A percentile compares a stretch with the other conserved stretches of the same genome.
Evolutionary conservation across 2,888 invertebrate genomes (phyloP).

Genomic region (Limnephilus lunatus): DNA sequence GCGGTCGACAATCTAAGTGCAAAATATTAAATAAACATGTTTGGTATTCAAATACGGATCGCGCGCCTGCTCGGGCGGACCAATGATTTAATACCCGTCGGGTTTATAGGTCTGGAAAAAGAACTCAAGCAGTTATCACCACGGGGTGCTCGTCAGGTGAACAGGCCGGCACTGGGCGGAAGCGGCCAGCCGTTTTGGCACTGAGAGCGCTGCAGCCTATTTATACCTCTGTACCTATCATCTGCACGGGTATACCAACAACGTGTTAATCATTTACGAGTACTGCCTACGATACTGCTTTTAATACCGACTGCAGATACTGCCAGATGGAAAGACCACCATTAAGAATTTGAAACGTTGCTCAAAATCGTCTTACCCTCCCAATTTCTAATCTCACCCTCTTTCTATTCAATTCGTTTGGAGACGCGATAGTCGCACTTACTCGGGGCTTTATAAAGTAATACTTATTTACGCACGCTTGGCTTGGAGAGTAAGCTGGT

Average conservation of each 20-base stretch:
- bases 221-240: no score
- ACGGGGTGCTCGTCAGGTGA: constrained; percentile 37
- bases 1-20: neutral
- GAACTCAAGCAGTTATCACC: constrained; percentile 41
- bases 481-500: no score
- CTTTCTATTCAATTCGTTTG: no score
- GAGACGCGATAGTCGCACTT: no score
- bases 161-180: constrained; percentile 21
- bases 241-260: neutral
- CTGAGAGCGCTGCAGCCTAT: neutral
- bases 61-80: constrained; percentile 3
- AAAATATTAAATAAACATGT: constrained; percentile 25
- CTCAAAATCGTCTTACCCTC: no score
- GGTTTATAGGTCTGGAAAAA: constrained; percentile 33
- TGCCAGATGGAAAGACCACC: no score
- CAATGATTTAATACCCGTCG: constrained; percentile 43
- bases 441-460: no score
- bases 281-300: neutral
- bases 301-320: neutral
- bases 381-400: no score
- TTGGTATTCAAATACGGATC: constrained; percentile 36
- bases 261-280: neutral
- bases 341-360: no score
- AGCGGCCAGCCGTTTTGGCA: neutral
- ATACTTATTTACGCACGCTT: no score